Percentiles rank a stretch among this genome's conserved stretches.
phyloP scores from a whole-genome alignment of 2,113 vertebrate species.

The Tylochromis polylepis region DNA sequence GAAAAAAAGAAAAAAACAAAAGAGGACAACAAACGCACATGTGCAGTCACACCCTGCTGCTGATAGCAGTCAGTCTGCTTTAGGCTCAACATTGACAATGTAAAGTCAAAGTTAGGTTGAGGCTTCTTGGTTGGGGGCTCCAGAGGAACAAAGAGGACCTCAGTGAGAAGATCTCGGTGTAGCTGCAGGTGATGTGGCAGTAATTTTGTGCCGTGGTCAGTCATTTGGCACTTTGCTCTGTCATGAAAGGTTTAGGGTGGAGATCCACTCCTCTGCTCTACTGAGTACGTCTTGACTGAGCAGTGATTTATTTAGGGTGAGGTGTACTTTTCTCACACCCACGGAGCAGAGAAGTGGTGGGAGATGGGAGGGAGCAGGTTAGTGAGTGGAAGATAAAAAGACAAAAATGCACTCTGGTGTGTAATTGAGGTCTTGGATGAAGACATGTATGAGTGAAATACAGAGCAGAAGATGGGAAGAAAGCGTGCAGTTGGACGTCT shows the following conservation, averaged over 20 bases:
- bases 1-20: neutral
- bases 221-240: slow-evolving; percentile 38
- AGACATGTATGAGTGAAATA: neutral
- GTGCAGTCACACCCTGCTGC: neutral
- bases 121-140: neutral
- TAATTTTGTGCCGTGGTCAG: neutral
- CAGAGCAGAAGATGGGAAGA: neutral
- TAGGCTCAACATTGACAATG: neutral
- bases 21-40: neutral
- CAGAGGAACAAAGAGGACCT: neutral
- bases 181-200: slow-evolving; percentile 56
- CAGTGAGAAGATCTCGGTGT: neutral
- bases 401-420: neutral
- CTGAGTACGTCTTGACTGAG: neutral
- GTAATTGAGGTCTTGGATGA: slow-evolving; percentile 26
- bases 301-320: slow-evolving; percentile 17
- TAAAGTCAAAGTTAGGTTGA: neutral
- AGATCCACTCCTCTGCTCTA: slow-evolving; percentile 8
- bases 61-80: neutral
- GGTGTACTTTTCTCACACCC: neutral
- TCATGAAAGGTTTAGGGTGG: slow-evolving; percentile 44
- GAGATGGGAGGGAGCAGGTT: neutral
- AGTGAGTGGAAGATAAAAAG: neutral
- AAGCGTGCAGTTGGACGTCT: neutral
- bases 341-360: neutral